A percentile compares a stretch with the other conserved stretches of the same genome.
phyloP scores from a whole-genome alignment of 2,888 invertebrate genomes.

The Chrysolina haemoptera region DNA sequence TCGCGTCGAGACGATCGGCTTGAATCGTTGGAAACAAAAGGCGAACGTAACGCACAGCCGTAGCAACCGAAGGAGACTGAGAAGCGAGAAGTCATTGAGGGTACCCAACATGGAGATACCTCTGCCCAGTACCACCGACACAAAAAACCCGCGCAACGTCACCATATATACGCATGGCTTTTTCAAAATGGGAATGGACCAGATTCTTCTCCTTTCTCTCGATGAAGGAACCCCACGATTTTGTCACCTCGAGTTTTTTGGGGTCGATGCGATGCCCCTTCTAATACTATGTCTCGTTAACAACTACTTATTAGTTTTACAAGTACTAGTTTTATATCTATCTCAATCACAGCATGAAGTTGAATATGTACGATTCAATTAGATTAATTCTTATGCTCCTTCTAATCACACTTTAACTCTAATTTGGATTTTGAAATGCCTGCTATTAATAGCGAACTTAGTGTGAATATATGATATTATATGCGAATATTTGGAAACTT shows the following conservation, averaged over 20 bases:
- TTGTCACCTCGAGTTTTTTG: not conserved
- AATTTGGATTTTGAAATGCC: too few relatives aligned
- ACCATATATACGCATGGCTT: constrained; percentile 56
- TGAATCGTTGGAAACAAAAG: constrained; percentile 35
- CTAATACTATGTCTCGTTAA: not conserved
- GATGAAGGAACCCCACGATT: constrained; percentile 36
- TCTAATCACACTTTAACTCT: too few relatives aligned
- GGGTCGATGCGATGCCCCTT: not conserved
- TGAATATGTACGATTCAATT: too few relatives aligned
- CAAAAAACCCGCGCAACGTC: constrained; percentile 56
- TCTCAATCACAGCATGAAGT: too few relatives aligned
- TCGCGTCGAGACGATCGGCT: constrained; percentile 54
- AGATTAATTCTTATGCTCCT: too few relatives aligned
- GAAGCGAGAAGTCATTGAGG: constrained; percentile 61
- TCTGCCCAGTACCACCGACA: constrained; percentile 61
- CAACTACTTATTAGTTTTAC: too few relatives aligned
- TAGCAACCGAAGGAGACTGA: constrained; percentile 44
- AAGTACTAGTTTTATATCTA: too few relatives aligned
- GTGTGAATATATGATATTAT: too few relatives aligned
- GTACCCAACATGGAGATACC: constrained; percentile 63
- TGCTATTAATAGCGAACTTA: too few relatives aligned
- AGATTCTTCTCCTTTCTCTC: constrained; percentile 43
- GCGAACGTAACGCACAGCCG: constrained; percentile 31
- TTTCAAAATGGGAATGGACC: constrained; percentile 50
- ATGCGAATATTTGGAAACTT: too few relatives aligned